Evolutionary conservation across 1,140 invertebrate species (phyloP).

Genomic region (Chironomus tepperi): DNA sequence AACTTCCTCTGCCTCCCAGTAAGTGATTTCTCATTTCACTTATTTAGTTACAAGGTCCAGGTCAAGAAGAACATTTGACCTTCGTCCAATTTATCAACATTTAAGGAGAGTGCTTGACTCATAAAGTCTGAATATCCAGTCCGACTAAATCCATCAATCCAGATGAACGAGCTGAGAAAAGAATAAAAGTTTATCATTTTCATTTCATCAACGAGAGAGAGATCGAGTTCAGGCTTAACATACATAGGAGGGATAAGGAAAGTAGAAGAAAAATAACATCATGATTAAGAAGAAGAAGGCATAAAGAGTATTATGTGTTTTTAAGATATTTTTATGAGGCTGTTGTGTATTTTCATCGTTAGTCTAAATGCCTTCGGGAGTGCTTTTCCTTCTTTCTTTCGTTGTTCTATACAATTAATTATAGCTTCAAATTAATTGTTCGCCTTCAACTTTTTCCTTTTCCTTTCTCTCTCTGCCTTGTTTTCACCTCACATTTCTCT

Average conservation of each 20-base stretch:
- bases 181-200: neutral
- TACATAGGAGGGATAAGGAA: no score
- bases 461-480: neutral
- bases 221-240: neutral
- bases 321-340: conserved; percentile 14
- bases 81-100: no score
- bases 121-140: no score
- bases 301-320: neutral
- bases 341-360: conserved; percentile 7
- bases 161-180: neutral
- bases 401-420: conserved; percentile 19
- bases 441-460: neutral
- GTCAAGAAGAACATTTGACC: no score
- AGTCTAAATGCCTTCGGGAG: neutral
- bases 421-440: conserved; percentile 20
- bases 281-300: no score
- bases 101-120: no score
- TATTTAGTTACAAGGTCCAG: no score
- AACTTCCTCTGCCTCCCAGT: no score
- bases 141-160: no score
- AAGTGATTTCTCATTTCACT: no score
- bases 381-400: neutral
- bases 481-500: neutral
- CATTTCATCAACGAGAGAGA: neutral
- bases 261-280: no score